Conservation (phyloP, 2,113 vertebrate species). For the Mormyrus iriodes region DNA sequence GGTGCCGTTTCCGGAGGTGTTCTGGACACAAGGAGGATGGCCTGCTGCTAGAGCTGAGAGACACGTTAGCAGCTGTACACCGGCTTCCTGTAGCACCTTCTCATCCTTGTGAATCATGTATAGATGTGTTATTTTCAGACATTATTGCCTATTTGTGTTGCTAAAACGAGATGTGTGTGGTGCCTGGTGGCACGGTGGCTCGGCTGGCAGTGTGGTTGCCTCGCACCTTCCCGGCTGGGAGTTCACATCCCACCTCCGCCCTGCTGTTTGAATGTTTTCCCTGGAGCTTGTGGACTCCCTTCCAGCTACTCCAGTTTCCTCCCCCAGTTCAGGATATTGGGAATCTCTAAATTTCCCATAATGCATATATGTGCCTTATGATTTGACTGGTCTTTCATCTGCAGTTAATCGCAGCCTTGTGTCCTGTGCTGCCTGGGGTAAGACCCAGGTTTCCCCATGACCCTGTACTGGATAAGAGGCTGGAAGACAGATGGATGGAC, state of each 20-base stretch:
- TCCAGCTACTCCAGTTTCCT: background rate
- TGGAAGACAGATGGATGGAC: background rate
- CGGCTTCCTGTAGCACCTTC: background rate
- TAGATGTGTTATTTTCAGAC: background rate
- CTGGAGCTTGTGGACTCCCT: background rate
- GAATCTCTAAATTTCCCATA: background rate
- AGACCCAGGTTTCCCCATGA: background rate
- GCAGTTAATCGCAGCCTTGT: background rate
- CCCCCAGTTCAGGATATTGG: background rate
- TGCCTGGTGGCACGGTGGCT: background rate
- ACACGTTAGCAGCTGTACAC: background rate
- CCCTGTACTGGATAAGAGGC: background rate
- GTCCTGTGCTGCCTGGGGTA: background rate
- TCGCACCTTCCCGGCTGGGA: background rate
- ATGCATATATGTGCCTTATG: background rate
- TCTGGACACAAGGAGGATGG: background rate
- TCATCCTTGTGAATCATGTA: background rate
- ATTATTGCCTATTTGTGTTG: background rate
- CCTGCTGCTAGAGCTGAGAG: background rate
- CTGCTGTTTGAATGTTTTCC: background rate
- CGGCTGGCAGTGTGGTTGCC: background rate
- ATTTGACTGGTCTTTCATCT: background rate
- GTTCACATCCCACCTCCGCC: background rate
- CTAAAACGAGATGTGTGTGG: background rate
- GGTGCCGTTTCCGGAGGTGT: background rate